phyloP scores from a whole-genome alignment of 2,888 invertebrate genomes.

The Cryptophagus acutangulus region DNA sequence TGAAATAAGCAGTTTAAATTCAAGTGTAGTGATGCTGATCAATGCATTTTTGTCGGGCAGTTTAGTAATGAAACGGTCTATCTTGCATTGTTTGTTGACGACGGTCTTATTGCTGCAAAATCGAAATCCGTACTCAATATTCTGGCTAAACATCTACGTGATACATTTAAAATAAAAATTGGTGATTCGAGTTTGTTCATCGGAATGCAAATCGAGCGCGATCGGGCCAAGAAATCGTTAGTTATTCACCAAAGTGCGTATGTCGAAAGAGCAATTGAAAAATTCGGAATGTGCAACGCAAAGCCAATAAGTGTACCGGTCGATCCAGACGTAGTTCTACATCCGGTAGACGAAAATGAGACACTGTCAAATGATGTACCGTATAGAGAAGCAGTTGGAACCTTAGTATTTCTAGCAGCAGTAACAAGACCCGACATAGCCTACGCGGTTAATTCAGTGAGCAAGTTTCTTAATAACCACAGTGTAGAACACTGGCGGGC shows the following conservation, averaged over 20 bases:
- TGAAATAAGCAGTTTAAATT: slow-evolving; percentile 18
- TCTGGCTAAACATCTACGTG: no score
- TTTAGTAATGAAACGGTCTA: no score
- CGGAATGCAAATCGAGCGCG: slow-evolving; percentile 14
- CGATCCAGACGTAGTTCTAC: slow-evolving; percentile 9
- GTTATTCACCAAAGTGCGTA: slow-evolving; percentile 13
- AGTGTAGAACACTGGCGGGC: not conserved
- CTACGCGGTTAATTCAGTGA: slow-evolving; percentile 23
- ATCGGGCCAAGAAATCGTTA: slow-evolving; percentile 9
- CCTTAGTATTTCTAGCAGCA: slow-evolving; percentile 22
- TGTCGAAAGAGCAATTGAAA: slow-evolving; percentile 9
- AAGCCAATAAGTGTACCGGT: slow-evolving; percentile 11
- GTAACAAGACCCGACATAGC: slow-evolving; percentile 26
- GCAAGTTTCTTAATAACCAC: slow-evolving; percentile 13
- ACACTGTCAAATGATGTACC: slow-evolving; percentile 28
- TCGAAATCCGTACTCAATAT: no score
- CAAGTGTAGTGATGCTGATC: slow-evolving; percentile 29
- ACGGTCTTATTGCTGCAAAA: no score
- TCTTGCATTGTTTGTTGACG: no score
- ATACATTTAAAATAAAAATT: slow-evolving; percentile 12
- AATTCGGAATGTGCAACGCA: slow-evolving; percentile 11
- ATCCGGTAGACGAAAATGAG: slow-evolving; percentile 19
- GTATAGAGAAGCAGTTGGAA: slow-evolving; percentile 24
- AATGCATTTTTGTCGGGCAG: no score
- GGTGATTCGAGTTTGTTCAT: slow-evolving; percentile 8